Conservation (phyloP, 2,888 invertebrate genomes). For the Phalera bucephala region DNA sequence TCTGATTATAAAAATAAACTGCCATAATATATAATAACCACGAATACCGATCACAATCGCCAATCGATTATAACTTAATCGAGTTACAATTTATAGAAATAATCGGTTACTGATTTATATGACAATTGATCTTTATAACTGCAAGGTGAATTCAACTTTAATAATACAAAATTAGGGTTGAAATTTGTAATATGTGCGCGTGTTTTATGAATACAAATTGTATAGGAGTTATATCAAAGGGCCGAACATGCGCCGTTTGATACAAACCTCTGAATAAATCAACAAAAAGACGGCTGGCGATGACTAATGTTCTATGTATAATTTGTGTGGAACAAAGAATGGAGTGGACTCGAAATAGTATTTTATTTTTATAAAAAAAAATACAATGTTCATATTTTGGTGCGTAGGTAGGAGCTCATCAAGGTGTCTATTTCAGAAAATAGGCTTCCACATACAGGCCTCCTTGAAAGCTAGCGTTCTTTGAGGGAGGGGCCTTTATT, state of each 20-base stretch:
- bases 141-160: slow-evolving; percentile 28
- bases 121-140: slow-evolving; percentile 31
- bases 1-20: slow-evolving; percentile 32
- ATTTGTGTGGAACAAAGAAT: slow-evolving; percentile 46
- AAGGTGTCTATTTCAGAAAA: no score
- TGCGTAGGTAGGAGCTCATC: no score
- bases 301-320: slow-evolving; percentile 69
- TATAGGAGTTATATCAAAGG: slow-evolving; percentile 73
- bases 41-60: slow-evolving; percentile 56
- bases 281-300: slow-evolving; percentile 79
- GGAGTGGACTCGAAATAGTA: slow-evolving; percentile 30
- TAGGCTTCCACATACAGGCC: no score
- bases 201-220: slow-evolving; percentile 68
- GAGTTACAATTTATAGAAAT: slow-evolving; percentile 81
- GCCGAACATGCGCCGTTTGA: slow-evolving; percentile 64
- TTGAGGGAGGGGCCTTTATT: no score
- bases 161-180: slow-evolving; percentile 12
- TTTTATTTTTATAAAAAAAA: no score
- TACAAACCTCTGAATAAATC: slow-evolving; percentile 78
- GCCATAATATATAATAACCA: slow-evolving; percentile 31
- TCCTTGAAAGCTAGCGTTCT: no score
- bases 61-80: slow-evolving; percentile 79
- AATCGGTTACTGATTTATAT: slow-evolving; percentile 78
- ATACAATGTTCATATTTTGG: no score
- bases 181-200: slow-evolving; percentile 21